These are phyloP conservation scores for Accipiter minullus DNA, from an alignment of 2,797 vertebrate genomes.

Conservation along the genomic window DNA sequence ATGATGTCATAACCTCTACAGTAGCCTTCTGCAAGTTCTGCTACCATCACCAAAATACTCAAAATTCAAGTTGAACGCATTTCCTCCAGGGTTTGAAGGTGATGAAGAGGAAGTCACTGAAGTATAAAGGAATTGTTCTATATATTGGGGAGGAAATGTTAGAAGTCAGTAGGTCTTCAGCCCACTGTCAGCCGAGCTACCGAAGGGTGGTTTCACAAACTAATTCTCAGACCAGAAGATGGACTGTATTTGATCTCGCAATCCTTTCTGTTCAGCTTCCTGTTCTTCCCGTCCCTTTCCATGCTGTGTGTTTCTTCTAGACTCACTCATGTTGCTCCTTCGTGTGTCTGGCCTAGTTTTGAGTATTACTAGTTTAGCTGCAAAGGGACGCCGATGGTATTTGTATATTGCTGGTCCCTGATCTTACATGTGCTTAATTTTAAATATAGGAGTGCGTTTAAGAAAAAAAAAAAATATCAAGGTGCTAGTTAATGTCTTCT, in stretches of 20 bases:
- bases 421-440: constrained; percentile 46
- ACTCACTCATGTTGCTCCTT: neutral
- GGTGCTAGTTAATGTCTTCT: constrained; percentile 68
- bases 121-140: neutral
- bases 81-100: constrained; percentile 13
- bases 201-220: neutral
- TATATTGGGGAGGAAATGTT: neutral
- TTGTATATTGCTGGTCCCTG: constrained; percentile 54
- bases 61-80: neutral
- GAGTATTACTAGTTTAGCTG: constrained; percentile 48
- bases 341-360: constrained; percentile 24
- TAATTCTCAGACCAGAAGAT: constrained; percentile 40
- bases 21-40: constrained; percentile 57
- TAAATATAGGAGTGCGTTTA: constrained; percentile 44
- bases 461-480: constrained; percentile 16
- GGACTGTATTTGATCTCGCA: neutral
- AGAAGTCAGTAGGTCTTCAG: constrained; percentile 17
- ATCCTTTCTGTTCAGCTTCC: constrained; percentile 49
- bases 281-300: constrained; percentile 22
- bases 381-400: neutral
- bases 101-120: neutral
- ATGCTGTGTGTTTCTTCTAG: constrained; percentile 7
- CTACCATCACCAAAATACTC: constrained; percentile 30
- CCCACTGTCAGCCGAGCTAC: neutral
- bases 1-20: constrained; percentile 37